A percentile compares a stretch with the other conserved stretches of the same genome.
Evolutionary conservation across 1,140 invertebrate species (phyloP).

Genomic region (Halictus rubicundus): DNA sequence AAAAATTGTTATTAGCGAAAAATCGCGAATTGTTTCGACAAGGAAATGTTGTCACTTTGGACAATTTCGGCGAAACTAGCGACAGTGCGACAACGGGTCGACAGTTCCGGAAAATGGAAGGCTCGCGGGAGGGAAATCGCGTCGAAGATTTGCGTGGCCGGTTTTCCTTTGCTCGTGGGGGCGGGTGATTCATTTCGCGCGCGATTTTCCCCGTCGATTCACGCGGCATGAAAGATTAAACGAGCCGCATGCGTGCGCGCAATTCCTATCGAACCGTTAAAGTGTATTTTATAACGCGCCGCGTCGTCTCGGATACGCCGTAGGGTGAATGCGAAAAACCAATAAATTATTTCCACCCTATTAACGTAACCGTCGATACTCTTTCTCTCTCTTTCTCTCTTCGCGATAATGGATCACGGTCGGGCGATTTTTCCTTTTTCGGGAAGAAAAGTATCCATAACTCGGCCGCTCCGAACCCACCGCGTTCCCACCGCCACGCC

Average conservation of each 20-base stretch:
- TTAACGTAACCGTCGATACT: slow-evolving; percentile 36
- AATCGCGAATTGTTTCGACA: too few relatives aligned
- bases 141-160: not conserved
- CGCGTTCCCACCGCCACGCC: too few relatives aligned
- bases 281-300: slow-evolving; percentile 7
- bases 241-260: not conserved
- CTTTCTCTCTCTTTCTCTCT: not conserved
- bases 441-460: slow-evolving; percentile 8
- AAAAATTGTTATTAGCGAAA: too few relatives aligned
- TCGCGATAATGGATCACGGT: slow-evolving; percentile 12
- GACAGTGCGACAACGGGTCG: too few relatives aligned
- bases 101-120: too few relatives aligned
- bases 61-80: too few relatives aligned
- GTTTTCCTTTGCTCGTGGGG: too few relatives aligned
- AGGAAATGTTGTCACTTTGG: too few relatives aligned
- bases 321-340: slow-evolving; percentile 16
- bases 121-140: too few relatives aligned
- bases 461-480: not conserved
- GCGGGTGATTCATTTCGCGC: not conserved
- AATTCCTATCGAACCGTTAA: not conserved
- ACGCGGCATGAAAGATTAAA: slow-evolving; percentile 11
- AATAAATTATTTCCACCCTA: slow-evolving; percentile 42
- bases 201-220: slow-evolving; percentile 20
- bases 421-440: not conserved
- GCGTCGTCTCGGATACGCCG: too few relatives aligned